Percentiles rank a stretch among this genome's conserved stretches.
Evolutionary conservation across 92 coral and sea anemone species (phyloP).

Genomic region (Siderastrea radians): DNA sequence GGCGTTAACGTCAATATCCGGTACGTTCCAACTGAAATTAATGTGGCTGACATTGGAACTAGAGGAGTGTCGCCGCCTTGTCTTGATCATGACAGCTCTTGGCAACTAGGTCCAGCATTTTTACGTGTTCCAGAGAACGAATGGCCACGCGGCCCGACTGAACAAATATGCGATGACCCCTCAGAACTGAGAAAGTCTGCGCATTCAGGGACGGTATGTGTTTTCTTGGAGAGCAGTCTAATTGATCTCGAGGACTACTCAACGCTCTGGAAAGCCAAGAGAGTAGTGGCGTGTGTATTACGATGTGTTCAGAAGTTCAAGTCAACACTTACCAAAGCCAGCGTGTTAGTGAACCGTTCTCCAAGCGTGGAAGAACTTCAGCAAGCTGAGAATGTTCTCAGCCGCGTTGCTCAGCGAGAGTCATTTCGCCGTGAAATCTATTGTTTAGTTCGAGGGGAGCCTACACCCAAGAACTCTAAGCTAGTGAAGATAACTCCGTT

Average conservation of each 20-base stretch:
- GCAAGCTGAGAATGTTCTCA: conserved; percentile 33
- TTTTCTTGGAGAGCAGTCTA: neutral
- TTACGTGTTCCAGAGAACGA: neutral
- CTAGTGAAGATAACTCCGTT: conserved; percentile 38
- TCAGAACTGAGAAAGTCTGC: neutral
- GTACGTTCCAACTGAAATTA: neutral
- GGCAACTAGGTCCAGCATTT: neutral
- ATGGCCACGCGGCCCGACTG: neutral
- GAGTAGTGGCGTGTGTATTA: neutral
- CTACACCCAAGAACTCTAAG: conserved; percentile 36
- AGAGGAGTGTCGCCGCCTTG: neutral
- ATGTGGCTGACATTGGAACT: neutral
- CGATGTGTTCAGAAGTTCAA: neutral
- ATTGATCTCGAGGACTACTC: neutral
- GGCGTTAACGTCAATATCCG: neutral
- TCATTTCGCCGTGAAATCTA: conserved; percentile 10
- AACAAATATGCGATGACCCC: neutral
- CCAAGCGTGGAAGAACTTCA: conserved; percentile 10
- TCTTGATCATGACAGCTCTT: neutral
- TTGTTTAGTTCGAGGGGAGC: conserved; percentile 11
- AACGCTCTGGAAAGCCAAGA: neutral
- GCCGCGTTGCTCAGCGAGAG: conserved; percentile 25
- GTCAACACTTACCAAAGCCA: conserved; percentile 2
- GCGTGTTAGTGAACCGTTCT: neutral
- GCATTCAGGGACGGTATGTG: neutral